phyloP scores from a whole-genome alignment of 2,797 vertebrate species.

The Acestrorhynchus altus region DNA sequence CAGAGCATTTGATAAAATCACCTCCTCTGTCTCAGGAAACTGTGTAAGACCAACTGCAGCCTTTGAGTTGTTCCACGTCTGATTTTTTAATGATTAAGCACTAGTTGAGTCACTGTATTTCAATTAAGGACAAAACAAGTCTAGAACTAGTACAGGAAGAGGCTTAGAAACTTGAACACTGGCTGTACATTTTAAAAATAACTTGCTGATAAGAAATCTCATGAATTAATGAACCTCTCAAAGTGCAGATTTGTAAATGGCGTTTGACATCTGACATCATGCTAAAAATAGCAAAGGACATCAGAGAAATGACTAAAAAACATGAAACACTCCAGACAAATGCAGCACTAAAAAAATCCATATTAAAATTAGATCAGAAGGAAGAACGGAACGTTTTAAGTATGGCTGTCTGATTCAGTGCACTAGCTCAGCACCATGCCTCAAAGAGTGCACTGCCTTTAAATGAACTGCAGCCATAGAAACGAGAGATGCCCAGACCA shows the following conservation, averaged over 20 bases:
- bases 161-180: neutral
- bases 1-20: conserved; percentile 41
- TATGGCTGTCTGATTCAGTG: neutral
- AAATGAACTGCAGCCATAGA: conserved; percentile 54
- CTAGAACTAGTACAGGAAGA: neutral
- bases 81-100: conserved; percentile 42
- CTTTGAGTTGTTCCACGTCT: conserved; percentile 19
- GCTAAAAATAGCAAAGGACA: neutral
- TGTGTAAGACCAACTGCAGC: conserved; percentile 11
- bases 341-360: conserved; percentile 5
- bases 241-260: neutral
- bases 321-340: neutral
- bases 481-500: conserved; percentile 44
- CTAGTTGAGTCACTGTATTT: conserved; percentile 27
- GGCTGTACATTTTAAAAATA: neutral
- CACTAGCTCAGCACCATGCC: conserved; percentile 24
- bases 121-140: conserved; percentile 14
- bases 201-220: neutral
- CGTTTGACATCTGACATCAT: neutral
- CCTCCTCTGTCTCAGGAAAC: conserved; percentile 29
- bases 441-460: conserved; percentile 22
- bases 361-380: neutral
- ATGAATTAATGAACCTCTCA: neutral
- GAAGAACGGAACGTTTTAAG: neutral
- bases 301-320: neutral